phyloP scores from a whole-genome alignment of 2,888 invertebrate genomes.

The Drosophila lutescens region DNA sequence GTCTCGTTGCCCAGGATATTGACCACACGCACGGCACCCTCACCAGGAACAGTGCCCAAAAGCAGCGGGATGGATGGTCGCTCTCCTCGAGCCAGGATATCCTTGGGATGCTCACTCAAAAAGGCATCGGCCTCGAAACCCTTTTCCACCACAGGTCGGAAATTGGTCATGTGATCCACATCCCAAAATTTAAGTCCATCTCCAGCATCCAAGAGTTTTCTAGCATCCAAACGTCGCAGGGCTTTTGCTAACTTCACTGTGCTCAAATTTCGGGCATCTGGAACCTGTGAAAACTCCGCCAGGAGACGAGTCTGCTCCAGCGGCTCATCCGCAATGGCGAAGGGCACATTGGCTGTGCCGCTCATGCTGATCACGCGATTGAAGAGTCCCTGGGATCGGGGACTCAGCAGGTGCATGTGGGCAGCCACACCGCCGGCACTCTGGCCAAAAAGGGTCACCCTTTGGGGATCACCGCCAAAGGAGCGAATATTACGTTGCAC shows the following conservation, averaged over 20 bases:
- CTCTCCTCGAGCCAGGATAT: constrained; percentile 82
- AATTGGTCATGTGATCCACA: constrained; percentile 85
- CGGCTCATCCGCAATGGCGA: constrained; percentile 71
- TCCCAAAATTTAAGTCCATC: constrained; percentile 85
- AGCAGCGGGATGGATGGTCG: constrained; percentile 85
- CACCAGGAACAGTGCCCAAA: constrained; percentile 84
- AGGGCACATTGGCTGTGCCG: constrained; percentile 85
- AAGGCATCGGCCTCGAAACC: constrained; percentile 82
- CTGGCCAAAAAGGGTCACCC: constrained; percentile 85
- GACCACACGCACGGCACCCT: constrained; percentile 85
- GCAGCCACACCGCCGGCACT: constrained; percentile 85
- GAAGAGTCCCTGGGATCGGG: constrained; percentile 84
- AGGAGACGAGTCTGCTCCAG: constrained; percentile 81
- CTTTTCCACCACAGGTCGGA: constrained; percentile 84
- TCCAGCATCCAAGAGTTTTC: constrained; percentile 82
- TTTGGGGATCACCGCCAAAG: constrained; percentile 84
- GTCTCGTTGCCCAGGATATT: constrained; percentile 78
- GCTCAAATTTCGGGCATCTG: constrained; percentile 66
- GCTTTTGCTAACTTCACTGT: constrained; percentile 83
- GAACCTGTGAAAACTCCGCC: constrained; percentile 84
- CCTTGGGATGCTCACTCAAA: constrained; percentile 83
- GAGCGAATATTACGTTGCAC: constrained; percentile 84
- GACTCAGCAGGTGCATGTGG: constrained; percentile 85
- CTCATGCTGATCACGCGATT: constrained; percentile 85
- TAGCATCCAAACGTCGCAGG: constrained; percentile 83